Conservation (phyloP, 2,888 invertebrate species). For the Mythimna impura region DNA sequence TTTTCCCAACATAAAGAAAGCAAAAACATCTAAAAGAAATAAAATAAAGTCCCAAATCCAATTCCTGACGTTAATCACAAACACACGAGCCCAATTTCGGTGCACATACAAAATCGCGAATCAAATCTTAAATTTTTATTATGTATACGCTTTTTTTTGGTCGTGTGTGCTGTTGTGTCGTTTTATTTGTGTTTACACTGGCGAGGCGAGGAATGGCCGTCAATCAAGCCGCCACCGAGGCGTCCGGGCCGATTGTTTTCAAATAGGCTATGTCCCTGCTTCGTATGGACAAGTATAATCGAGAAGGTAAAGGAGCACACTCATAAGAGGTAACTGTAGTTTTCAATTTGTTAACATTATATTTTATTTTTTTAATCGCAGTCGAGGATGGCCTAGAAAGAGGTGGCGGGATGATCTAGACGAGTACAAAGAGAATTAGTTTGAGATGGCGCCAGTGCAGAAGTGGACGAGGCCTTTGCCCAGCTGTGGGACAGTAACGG, state of each 20-base stretch:
- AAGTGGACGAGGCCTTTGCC: too few relatives aligned
- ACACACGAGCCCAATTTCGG: conserved; percentile 52
- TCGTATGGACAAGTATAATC: conserved; percentile 75
- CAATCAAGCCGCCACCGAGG: conserved; percentile 70
- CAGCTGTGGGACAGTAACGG: too few relatives aligned
- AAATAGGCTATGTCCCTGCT: conserved; percentile 72
- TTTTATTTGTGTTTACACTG: conserved; percentile 68
- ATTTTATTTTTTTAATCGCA: too few relatives aligned
- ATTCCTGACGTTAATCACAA: conserved; percentile 48
- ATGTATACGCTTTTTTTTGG: conserved; percentile 57
- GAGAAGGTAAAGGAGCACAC: conserved; percentile 48
- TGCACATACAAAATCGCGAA: conserved; percentile 57
- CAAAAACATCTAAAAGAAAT: too few relatives aligned
- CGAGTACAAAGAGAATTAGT: too few relatives aligned
- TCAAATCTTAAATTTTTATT: conserved; percentile 62
- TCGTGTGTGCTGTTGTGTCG: conserved; percentile 48
- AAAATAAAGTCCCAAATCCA: conserved; percentile 37
- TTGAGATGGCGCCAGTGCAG: too few relatives aligned
- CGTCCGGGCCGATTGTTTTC: conserved; percentile 78
- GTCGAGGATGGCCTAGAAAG: too few relatives aligned
- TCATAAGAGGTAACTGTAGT: conserved; percentile 39
- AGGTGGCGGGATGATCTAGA: too few relatives aligned
- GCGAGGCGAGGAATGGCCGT: conserved; percentile 66
- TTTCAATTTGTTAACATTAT: neutral
- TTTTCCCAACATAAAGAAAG: conserved; percentile 12